A percentile compares a stretch with the other conserved stretches of the same genome.
Evolutionary conservation across 1,140 invertebrate genomes (phyloP).

Genomic region (Atopsyche davidsoni): DNA sequence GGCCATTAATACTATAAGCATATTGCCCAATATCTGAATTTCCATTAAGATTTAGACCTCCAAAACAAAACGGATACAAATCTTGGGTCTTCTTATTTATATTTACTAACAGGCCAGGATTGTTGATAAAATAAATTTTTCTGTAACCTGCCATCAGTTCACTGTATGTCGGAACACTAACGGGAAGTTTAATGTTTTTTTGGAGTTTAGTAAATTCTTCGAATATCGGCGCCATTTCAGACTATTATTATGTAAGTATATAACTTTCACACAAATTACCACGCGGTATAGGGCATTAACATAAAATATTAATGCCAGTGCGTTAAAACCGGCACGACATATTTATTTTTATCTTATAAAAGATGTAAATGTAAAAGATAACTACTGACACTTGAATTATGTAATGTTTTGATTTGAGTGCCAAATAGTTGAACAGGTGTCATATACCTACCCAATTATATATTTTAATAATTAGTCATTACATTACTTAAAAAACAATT

Average conservation of each 20-base stretch:
- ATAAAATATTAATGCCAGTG: no score
- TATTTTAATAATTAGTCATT: background rate
- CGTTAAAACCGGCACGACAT: no score
- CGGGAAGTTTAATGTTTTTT: constrained; percentile 13
- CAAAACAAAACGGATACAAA: constrained; percentile 22
- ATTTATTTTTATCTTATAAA: no score
- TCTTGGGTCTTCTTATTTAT: constrained; percentile 20
- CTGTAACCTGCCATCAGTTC: constrained; percentile 12
- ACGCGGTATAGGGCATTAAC: no score
- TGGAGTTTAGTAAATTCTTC: constrained; percentile 10
- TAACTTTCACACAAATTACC: background rate
- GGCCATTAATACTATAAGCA: no score
- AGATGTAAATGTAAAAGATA: no score
- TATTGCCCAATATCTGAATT: constrained; percentile 20
- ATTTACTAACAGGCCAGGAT: constrained; percentile 15
- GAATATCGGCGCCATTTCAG: constrained; percentile 16
- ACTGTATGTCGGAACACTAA: constrained; percentile 1
- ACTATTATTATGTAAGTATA: background rate
- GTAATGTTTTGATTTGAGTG: background rate
- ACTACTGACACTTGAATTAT: no score
- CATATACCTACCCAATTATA: background rate
- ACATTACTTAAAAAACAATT: background rate
- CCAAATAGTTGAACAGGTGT: background rate
- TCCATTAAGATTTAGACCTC: constrained; percentile 18
- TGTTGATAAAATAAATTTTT: constrained; percentile 7